phyloP scores from a whole-genome alignment of 2,888 invertebrate genomes.

The Tipula unca region DNA sequence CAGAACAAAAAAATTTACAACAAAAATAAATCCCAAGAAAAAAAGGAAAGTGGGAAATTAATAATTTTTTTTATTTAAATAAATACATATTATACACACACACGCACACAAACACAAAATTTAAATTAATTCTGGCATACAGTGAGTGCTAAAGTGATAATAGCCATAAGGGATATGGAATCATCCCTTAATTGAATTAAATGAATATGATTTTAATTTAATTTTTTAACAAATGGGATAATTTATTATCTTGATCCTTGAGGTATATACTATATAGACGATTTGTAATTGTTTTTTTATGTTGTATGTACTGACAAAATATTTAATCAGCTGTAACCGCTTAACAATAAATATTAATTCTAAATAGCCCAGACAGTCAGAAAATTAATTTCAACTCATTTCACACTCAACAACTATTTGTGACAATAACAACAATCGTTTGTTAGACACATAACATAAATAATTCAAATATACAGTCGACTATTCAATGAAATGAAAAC shows the following conservation, averaged over 20 bases:
- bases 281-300: not conserved
- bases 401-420: not conserved
- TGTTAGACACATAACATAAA: not conserved
- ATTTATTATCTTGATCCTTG: not conserved
- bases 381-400: not conserved
- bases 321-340: not conserved
- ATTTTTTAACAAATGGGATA: not conserved
- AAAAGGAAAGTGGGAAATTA: not conserved
- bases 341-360: not conserved
- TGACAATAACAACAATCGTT: not conserved
- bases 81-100: not conserved
- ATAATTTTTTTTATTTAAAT: not conserved
- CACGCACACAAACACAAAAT: not conserved
- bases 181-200: constrained; percentile 2
- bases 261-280: not conserved
- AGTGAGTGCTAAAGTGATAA: not conserved
- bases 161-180: constrained; percentile 8
- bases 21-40: not conserved
- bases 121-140: not conserved
- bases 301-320: not conserved
- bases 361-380: not conserved
- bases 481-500: not conserved
- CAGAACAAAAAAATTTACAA: not conserved
- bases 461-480: not conserved
- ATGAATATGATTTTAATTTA: not conserved